Percentiles rank a stretch among this genome's conserved stretches.
Evolutionary conservation across 2,113 vertebrate genomes (phyloP).

Genomic region (Riparia riparia): DNA sequence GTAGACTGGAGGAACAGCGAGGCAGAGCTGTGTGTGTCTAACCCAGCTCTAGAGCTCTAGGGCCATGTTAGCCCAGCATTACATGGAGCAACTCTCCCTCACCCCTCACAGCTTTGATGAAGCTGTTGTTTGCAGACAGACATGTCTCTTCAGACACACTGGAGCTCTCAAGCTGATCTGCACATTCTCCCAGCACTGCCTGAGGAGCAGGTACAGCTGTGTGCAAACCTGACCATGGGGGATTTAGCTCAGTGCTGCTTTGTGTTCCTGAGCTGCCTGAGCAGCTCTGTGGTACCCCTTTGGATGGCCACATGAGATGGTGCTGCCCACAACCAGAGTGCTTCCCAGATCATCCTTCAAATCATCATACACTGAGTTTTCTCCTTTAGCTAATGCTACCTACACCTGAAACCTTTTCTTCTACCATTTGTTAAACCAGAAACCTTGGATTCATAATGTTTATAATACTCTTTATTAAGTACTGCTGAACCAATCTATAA

Average conservation of each 20-base stretch:
- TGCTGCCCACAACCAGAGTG: not conserved
- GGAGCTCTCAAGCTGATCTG: no score
- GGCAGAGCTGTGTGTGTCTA: not conserved
- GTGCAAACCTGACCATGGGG: not conserved
- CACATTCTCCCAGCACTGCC: not conserved
- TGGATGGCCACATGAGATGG: not conserved
- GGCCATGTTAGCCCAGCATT: not conserved
- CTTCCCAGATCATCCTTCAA: not conserved
- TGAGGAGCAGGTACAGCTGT: not conserved
- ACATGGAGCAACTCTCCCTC: fast-evolving
- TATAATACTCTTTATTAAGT: not conserved
- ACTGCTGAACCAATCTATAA: not conserved
- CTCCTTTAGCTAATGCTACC: not conserved
- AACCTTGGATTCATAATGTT: not conserved
- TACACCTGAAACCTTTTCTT: not conserved
- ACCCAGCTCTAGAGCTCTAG: not conserved
- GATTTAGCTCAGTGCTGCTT: not conserved
- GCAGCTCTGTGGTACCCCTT: not conserved
- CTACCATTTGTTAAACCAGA: not conserved
- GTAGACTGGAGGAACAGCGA: not conserved
- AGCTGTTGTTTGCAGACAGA: not conserved
- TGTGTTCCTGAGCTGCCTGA: not conserved
- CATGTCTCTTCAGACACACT: not conserved
- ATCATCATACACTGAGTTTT: not conserved
- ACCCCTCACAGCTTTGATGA: not conserved